Evolutionary conservation across 2,113 vertebrate species (phyloP).

Genomic region (Tretioscincus oriximinensis): DNA sequence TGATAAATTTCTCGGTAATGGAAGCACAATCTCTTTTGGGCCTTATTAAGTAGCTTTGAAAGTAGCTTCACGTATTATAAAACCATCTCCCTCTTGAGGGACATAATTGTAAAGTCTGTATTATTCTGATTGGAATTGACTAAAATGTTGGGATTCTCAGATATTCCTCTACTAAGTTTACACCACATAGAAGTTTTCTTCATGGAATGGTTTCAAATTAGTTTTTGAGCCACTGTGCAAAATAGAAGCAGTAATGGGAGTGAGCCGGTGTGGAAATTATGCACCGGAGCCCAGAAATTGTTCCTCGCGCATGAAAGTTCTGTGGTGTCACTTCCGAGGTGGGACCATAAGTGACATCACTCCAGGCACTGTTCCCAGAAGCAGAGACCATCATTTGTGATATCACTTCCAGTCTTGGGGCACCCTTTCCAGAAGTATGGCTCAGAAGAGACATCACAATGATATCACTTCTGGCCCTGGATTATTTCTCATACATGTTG

Average conservation of each 20-base stretch:
- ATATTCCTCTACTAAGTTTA: neutral
- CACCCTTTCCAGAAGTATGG: too few relatives aligned
- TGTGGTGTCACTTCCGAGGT: too few relatives aligned
- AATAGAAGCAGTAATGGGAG: too few relatives aligned
- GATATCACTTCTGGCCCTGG: too few relatives aligned
- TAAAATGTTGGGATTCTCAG: conserved; percentile 2
- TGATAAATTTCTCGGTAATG: neutral
- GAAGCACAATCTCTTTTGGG: neutral
- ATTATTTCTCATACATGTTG: too few relatives aligned
- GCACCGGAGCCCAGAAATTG: neutral
- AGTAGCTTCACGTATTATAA: neutral
- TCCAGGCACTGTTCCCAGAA: too few relatives aligned
- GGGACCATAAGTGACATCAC: too few relatives aligned
- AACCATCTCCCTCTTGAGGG: neutral
- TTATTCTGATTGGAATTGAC: neutral
- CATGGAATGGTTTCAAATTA: neutral
- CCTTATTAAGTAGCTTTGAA: neutral
- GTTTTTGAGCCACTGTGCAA: too few relatives aligned
- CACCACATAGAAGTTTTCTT: neutral
- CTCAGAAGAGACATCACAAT: too few relatives aligned
- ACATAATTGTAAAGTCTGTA: neutral
- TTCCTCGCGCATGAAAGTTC: neutral
- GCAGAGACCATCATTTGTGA: too few relatives aligned
- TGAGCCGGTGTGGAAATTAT: neutral
- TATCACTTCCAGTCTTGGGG: too few relatives aligned